Conservation (phyloP, 2,797 vertebrate genomes). For the Carcharodon carcharias region DNA sequence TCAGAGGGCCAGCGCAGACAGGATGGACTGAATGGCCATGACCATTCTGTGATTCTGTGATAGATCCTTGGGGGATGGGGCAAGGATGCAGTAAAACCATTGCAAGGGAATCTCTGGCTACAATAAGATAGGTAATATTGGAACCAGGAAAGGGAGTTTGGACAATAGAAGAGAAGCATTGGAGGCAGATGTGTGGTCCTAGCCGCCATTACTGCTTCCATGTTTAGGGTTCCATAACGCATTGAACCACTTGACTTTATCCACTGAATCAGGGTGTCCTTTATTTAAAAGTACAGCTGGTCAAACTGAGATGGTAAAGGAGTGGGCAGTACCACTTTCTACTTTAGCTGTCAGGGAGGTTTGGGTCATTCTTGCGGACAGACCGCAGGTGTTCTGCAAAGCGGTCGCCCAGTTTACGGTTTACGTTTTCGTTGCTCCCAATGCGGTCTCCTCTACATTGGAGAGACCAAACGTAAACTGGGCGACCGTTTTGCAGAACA, state of each 20-base stretch:
- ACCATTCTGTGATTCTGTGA: too few species aligned
- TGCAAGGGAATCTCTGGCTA: neutral
- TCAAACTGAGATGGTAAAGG: neutral
- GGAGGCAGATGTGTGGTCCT: neutral
- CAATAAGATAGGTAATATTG: neutral
- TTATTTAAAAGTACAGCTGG: neutral
- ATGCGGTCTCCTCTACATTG: too few species aligned
- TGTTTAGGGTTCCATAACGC: neutral
- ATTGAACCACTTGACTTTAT: neutral
- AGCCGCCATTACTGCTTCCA: neutral
- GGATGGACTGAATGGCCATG: too few species aligned
- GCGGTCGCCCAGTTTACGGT: too few species aligned
- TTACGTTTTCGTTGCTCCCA: too few species aligned
- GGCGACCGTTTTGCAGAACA: too few species aligned
- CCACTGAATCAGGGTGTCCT: neutral
- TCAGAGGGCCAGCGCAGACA: too few species aligned
- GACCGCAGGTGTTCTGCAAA: too few species aligned
- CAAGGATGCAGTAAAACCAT: neutral
- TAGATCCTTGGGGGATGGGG: neutral
- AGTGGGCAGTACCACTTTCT: neutral
- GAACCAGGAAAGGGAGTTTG: neutral
- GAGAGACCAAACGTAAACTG: too few species aligned
- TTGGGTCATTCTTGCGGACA: too few species aligned
- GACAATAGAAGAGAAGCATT: neutral
- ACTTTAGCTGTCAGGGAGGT: too few species aligned